Conservation (phyloP, 2,888 invertebrate genomes). For the Sclerodermus sp. region DNA sequence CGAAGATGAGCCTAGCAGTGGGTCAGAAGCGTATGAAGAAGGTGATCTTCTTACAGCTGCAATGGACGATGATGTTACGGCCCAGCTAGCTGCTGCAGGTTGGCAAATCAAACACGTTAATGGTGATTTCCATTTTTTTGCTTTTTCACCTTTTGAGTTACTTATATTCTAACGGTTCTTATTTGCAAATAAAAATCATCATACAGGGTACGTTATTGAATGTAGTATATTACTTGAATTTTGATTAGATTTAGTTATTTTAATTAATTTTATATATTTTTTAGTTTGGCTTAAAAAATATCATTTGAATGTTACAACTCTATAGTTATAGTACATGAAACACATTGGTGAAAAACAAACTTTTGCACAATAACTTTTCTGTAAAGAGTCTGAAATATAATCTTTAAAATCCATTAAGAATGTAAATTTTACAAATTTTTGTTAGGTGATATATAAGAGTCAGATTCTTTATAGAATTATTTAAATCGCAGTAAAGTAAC, state of each 20-base stretch:
- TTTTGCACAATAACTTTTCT: too few species aligned
- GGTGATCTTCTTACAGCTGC: conserved; percentile 82
- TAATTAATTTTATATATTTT: too few species aligned
- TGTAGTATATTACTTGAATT: conserved; percentile 12
- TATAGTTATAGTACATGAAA: neutral
- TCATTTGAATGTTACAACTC: neutral
- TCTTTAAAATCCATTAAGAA: too few species aligned
- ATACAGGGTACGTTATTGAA: conserved; percentile 24
- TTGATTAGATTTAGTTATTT: too few species aligned
- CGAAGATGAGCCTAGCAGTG: conserved; percentile 78
- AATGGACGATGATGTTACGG: conserved; percentile 92
- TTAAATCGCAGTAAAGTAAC: neutral
- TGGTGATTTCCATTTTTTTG: conserved; percentile 59
- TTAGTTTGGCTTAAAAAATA: neutral
- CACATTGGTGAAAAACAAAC: neutral
- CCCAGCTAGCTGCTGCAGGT: conserved; percentile 95
- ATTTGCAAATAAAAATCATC: conserved; percentile 25
- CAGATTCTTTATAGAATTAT: too few species aligned
- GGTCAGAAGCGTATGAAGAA: conserved; percentile 77
- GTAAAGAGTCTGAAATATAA: too few species aligned
- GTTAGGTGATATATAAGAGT: too few species aligned
- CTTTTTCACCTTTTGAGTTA: conserved; percentile 47
- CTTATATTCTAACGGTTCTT: conserved; percentile 32
- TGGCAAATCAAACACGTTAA: conserved; percentile 60
- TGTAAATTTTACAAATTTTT: too few species aligned